Conservation (phyloP, 2,888 invertebrate genomes). For the Chrysina gloriosa region DNA sequence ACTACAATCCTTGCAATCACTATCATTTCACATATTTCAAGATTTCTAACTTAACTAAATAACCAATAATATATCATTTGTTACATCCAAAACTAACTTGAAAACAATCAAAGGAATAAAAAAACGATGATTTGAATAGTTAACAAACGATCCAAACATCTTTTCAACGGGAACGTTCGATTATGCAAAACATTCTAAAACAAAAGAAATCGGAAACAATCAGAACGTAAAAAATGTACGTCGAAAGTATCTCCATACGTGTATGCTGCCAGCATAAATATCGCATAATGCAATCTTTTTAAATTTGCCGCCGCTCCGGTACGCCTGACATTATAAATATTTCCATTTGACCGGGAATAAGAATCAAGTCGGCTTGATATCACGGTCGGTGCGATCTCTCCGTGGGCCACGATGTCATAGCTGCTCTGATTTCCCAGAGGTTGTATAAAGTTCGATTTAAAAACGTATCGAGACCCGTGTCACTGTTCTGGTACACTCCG, state of each 20-base stretch:
- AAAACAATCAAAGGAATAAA: too few species aligned
- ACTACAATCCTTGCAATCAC: too few species aligned
- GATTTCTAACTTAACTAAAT: too few species aligned
- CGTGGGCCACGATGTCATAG: slow-evolving; percentile 58
- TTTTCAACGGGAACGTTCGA: too few species aligned
- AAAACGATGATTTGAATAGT: too few species aligned
- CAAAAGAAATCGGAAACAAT: neutral
- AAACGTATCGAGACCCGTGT: slow-evolving; percentile 63
- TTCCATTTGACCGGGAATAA: slow-evolving; percentile 59
- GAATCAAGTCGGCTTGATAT: slow-evolving; percentile 54
- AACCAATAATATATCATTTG: too few species aligned
- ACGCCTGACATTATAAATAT: slow-evolving; percentile 56
- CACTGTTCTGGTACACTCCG: slow-evolving; percentile 50
- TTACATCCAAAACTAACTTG: too few species aligned
- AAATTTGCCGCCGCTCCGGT: slow-evolving; percentile 3
- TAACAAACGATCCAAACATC: too few species aligned
- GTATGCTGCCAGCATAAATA: slow-evolving; percentile 38
- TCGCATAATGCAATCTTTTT: slow-evolving; percentile 44
- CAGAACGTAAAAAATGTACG: neutral
- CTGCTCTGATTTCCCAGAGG: slow-evolving; percentile 64
- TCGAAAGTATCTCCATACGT: neutral
- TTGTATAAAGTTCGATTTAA: slow-evolving; percentile 66
- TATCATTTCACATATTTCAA: too few species aligned
- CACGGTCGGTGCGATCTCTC: slow-evolving; percentile 51
- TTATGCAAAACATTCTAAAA: too few species aligned